Base-by-base conservation (phyloP, 2,113 vertebrate genomes). In the Solenodon paradoxus region DNA sequence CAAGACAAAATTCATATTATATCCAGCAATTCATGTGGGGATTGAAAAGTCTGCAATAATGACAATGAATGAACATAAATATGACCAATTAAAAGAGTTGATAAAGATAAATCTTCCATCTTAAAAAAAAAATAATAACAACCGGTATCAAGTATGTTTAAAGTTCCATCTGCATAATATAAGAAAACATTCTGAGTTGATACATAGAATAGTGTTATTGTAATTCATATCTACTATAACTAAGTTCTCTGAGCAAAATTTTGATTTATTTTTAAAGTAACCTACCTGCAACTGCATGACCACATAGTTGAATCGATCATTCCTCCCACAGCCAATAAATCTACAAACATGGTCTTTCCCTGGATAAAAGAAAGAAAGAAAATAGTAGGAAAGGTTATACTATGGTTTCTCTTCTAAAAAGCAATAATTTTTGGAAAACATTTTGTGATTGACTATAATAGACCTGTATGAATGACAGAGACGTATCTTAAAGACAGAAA, bases 251-350 rank as follows among this genome's bases (percentile, higher is more conserved):
- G 38, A 93, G 80, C 40, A 96, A 95, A 74, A 93, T 53, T 79
- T 94, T 30, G 97, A 90, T 42, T 35, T 1, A 72, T 86, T 69
- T 97, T 96, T 85, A 89, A 80, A 42, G 82, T 64, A 97, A 97
- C 98, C 82, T 96, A 99, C 99, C 99, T 99, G 99, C 82, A 99
- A 99, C 85, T 99, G 99, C 99, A 99, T 99, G 96, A 99, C 99
- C 95, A 99, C 99, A 64, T 99, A 99, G 98, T 99, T 99, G 98
- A 99, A 99, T 94, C 99, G 99, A 97, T 99, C 99, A 69, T 99
- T 99, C 88, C 99, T 99, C 96, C 99, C 99, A 98, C 99, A 99
- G 94, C 99, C 99, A 97, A 99, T 99, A 97, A 99, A 99, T 97
- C 99, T 99, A 97, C 99, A 99, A 89, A 99, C 98, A 66, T 99